Conservation (phyloP, 2,113 vertebrate species). For the Tapirus terrestris region DNA sequence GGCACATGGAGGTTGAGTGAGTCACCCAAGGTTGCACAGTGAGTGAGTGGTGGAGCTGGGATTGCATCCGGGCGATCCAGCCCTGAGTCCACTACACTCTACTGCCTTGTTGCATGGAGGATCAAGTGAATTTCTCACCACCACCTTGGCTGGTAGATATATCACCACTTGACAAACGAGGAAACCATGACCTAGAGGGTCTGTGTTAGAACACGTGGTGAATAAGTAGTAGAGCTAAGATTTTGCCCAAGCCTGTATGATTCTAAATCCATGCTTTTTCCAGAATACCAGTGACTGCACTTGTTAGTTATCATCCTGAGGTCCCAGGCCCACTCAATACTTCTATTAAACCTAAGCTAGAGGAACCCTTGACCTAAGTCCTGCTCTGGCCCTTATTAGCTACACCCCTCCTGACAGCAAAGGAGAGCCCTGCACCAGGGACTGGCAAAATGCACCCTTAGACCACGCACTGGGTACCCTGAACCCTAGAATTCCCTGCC, state of each 20-base stretch:
- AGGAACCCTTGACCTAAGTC: background rate
- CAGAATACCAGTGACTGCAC: background rate
- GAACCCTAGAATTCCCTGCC: background rate
- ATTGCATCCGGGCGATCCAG: fast-evolving
- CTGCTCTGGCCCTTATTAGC: background rate
- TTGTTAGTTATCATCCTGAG: background rate
- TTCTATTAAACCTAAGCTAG: background rate
- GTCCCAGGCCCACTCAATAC: background rate
- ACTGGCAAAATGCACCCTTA: background rate
- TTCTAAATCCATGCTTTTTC: background rate
- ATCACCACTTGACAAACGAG: background rate
- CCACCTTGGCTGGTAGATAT: background rate
- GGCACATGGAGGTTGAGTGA: background rate
- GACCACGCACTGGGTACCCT: background rate
- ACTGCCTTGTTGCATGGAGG: background rate
- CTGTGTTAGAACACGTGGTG: background rate
- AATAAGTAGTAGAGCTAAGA: background rate
- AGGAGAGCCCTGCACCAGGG: background rate
- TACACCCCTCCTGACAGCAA: background rate
- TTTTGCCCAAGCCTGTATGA: background rate
- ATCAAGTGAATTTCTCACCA: background rate
- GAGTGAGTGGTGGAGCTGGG: background rate
- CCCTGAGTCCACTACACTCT: background rate
- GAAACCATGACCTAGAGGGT: background rate
- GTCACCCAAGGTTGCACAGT: background rate